Evolutionary conservation across 2,888 invertebrate species (phyloP).

Genomic region (Oasisia sp.): DNA sequence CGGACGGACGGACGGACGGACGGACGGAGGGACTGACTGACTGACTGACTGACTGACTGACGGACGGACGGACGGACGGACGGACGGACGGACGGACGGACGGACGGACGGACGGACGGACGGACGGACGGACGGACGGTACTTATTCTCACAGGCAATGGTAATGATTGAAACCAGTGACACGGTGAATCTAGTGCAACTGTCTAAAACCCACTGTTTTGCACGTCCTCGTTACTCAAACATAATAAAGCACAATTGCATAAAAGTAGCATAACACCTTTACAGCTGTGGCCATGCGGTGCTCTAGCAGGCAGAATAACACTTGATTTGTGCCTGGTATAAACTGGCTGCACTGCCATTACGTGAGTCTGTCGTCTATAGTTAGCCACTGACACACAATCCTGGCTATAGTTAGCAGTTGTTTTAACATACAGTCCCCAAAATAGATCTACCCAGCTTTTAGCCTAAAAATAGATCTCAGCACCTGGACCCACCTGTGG

Average conservation of each 20-base stretch:
- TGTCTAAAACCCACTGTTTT: no score
- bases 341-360: neutral
- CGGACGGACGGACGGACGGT: no score
- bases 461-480: neutral
- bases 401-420: neutral
- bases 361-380: neutral
- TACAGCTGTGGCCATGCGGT: neutral
- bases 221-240: no score
- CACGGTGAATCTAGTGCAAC: no score
- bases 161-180: no score
- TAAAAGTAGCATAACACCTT: neutral
- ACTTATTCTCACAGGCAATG: no score
- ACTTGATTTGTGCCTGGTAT: neutral
- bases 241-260: neutral
- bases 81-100: no score
- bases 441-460: neutral
- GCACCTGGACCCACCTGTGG: neutral
- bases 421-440: neutral
- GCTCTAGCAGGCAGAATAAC: neutral
- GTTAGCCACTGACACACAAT: neutral
- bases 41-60: no score
- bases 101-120: no score
- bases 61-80: no score
- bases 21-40: no score
- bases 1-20: no score